Conservation (phyloP, 2,888 invertebrate genomes). For the Deilephila porcellus region DNA sequence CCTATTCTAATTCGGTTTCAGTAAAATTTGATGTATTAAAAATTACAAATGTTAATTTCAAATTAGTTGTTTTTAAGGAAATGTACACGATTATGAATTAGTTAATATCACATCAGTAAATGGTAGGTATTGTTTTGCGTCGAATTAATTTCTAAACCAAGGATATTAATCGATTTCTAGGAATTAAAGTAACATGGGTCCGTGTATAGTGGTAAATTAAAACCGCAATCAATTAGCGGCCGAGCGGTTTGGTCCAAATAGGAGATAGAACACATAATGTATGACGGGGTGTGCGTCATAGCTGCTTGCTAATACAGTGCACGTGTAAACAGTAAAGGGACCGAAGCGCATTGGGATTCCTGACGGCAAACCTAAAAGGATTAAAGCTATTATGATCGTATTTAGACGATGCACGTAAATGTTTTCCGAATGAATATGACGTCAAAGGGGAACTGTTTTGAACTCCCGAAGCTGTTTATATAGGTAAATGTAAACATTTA, state of each 20-base stretch:
- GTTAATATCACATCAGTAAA: too few relatives aligned
- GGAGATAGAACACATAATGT: neutral
- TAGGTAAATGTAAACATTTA: slow-evolving; percentile 67
- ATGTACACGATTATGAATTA: neutral
- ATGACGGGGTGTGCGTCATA: neutral
- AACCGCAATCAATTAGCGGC: slow-evolving; percentile 8
- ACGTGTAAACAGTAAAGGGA: neutral
- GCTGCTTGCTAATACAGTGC: neutral
- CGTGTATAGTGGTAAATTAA: neutral
- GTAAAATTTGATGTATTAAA: neutral
- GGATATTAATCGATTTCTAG: neutral
- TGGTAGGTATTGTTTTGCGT: too few relatives aligned
- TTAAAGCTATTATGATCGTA: slow-evolving; percentile 43
- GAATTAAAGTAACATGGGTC: neutral
- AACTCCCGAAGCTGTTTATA: slow-evolving; percentile 60
- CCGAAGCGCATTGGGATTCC: slow-evolving; percentile 25
- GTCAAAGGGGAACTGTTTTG: slow-evolving; percentile 68
- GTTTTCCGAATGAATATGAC: slow-evolving; percentile 60
- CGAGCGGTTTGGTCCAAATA: neutral
- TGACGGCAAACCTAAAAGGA: slow-evolving; percentile 40
- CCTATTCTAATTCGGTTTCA: neutral
- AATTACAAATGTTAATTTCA: neutral
- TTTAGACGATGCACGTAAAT: slow-evolving; percentile 44
- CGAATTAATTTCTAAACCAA: neutral
- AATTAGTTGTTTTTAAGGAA: neutral